Conservation (phyloP, 2,888 invertebrate species). For the Diarsia rubi region DNA sequence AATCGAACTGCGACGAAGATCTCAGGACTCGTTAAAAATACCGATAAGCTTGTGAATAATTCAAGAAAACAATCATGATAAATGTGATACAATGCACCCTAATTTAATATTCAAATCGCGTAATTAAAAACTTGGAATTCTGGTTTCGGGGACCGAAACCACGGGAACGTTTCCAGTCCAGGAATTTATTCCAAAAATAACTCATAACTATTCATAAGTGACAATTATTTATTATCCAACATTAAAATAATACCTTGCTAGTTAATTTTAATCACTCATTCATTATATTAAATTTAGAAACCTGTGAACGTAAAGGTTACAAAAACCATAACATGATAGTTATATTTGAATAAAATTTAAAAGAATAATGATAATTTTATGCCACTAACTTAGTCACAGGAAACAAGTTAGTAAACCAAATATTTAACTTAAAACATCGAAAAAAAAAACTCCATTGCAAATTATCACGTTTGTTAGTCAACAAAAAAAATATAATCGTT, state of each 20-base stretch:
- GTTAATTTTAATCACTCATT: slow-evolving; percentile 52
- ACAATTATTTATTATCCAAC: slow-evolving; percentile 54
- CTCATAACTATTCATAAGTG: slow-evolving; percentile 54
- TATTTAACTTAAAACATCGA: not conserved
- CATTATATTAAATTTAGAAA: slow-evolving; percentile 43
- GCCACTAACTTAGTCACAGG: slow-evolving; percentile 12
- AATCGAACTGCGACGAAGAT: not conserved
- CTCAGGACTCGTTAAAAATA: not conserved
- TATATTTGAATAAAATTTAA: slow-evolving; percentile 21
- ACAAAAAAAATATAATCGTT: slow-evolving; percentile 44
- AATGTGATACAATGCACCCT: slow-evolving; percentile 34
- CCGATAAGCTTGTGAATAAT: not conserved
- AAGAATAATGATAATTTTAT: slow-evolving; percentile 36
- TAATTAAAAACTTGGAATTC: slow-evolving; percentile 55
- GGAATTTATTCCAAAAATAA: slow-evolving; percentile 45
- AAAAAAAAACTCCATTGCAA: slow-evolving; percentile 35
- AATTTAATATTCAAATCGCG: slow-evolving; percentile 55
- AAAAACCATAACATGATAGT: slow-evolving; percentile 19
- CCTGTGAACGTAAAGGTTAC: slow-evolving; percentile 25
- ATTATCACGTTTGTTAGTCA: slow-evolving; percentile 19
- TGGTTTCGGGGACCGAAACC: slow-evolving; percentile 38
- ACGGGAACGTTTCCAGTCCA: slow-evolving; percentile 54
- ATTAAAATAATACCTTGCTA: slow-evolving; percentile 51
- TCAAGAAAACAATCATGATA: slow-evolving; percentile 36
- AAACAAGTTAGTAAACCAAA: slow-evolving; percentile 14